These are phyloP conservation scores for Mionectes macconnelli DNA, from an alignment of 2,113 vertebrate species.

Conservation along the genomic window DNA sequence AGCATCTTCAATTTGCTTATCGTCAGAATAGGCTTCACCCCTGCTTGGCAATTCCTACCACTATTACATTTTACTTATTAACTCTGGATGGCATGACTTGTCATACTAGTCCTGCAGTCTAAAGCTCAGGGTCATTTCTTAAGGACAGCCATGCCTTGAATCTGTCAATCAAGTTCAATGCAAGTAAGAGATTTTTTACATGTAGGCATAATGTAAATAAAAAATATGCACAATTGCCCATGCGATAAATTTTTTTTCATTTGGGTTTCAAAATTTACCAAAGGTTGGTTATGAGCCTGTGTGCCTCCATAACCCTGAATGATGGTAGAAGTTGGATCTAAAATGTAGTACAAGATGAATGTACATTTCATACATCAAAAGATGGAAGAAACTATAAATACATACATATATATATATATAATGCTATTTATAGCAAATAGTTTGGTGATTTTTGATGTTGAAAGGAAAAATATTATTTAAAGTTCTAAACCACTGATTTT, in stretches of 20 bases:
- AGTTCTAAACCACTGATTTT: not conserved
- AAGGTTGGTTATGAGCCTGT: not conserved
- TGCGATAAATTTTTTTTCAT: not conserved
- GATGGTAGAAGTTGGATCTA: not conserved
- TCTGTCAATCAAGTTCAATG: not conserved
- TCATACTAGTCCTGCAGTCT: not conserved
- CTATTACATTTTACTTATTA: not conserved
- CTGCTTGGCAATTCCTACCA: not conserved
- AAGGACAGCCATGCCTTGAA: not conserved
- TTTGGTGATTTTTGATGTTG: not conserved
- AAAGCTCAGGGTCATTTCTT: not conserved
- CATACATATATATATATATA: not conserved
- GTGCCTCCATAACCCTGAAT: not conserved
- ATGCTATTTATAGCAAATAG: not conserved
- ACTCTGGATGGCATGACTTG: not conserved
- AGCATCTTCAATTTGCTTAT: not conserved
- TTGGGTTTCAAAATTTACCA: not conserved
- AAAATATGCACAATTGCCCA: not conserved
- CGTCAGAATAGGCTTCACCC: not conserved
- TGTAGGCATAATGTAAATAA: not conserved
- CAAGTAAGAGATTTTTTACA: not conserved
- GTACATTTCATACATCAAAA: not conserved
- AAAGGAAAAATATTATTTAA: not conserved
- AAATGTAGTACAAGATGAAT: not conserved
- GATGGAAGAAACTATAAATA: not conserved